These are phyloP conservation scores for Netelia inedita DNA, from an alignment of 2,888 invertebrate genomes.

Conservation along the genomic window DNA sequence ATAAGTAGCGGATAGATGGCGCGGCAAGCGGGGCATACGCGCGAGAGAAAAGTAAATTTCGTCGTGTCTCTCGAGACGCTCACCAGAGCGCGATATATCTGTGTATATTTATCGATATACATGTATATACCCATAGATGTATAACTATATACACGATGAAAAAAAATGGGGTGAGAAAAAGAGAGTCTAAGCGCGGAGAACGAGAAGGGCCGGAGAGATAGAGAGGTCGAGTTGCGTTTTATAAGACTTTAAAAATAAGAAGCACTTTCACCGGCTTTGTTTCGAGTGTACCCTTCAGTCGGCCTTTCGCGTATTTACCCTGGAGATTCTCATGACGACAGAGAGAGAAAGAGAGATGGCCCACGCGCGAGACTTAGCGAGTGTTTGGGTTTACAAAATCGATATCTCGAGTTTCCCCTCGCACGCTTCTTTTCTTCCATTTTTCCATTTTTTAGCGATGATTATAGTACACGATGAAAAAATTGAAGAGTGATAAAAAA, in stretches of 20 bases:
- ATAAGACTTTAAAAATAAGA: slow-evolving; percentile 75
- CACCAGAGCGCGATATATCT: not conserved
- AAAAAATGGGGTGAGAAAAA: slow-evolving; percentile 63
- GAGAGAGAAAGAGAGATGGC: not conserved
- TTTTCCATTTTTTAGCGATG: not conserved
- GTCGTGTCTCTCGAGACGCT: slow-evolving; percentile 37
- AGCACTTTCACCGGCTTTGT: slow-evolving; percentile 74
- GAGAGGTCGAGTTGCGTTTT: slow-evolving; percentile 62
- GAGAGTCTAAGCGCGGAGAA: slow-evolving; percentile 9
- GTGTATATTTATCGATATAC: not conserved
- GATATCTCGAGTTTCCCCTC: slow-evolving; percentile 37
- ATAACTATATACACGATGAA: slow-evolving; percentile 39
- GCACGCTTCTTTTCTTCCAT: not conserved
- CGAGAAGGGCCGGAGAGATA: slow-evolving; percentile 13
- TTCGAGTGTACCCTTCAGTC: slow-evolving; percentile 70
- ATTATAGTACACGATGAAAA: not conserved
- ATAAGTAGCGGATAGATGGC: slow-evolving; percentile 59
- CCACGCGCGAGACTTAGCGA: slow-evolving; percentile 20
- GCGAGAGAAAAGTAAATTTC: slow-evolving; percentile 51
- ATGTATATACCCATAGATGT: slow-evolving; percentile 46
- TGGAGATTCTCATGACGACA: slow-evolving; percentile 60
- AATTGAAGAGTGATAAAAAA: not conserved
- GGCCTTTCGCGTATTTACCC: slow-evolving; percentile 67
- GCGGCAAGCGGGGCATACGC: slow-evolving; percentile 50
- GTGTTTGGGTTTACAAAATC: slow-evolving; percentile 41